These are phyloP conservation scores for Prionailurus viverrinus DNA, from an alignment of 2,113 vertebrate genomes.

Conservation along the genomic window DNA sequence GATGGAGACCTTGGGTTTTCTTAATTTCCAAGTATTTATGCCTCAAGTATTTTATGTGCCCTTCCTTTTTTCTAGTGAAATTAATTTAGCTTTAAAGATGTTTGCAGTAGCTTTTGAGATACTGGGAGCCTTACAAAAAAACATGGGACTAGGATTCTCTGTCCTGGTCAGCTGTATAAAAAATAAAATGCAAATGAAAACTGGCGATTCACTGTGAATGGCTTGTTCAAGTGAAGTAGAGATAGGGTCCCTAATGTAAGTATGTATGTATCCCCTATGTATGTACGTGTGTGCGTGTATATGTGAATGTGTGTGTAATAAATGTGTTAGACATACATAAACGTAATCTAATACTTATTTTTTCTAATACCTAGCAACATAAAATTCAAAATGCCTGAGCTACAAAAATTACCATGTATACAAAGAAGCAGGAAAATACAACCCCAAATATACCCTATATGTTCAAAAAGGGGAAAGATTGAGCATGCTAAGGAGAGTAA, in stretches of 20 bases:
- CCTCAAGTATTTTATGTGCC: not conserved
- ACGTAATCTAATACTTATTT: not conserved
- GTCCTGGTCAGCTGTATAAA: not conserved
- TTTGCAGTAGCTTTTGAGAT: not conserved
- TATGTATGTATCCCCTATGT: not conserved
- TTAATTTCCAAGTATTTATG: not conserved
- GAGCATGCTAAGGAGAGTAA: not conserved
- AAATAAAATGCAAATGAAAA: not conserved
- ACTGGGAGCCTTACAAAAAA: not conserved
- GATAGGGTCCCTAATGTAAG: too few relatives aligned
- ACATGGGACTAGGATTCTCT: not conserved
- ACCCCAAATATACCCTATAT: not conserved
- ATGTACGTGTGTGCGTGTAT: not conserved
- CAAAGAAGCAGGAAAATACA: not conserved
- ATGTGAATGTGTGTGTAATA: not conserved
- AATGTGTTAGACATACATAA: not conserved
- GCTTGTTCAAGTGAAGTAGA: not conserved
- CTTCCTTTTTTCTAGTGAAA: not conserved
- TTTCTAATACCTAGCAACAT: not conserved
- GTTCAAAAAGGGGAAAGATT: not conserved
- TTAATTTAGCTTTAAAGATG: conserved; percentile 27
- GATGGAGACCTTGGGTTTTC: not conserved
- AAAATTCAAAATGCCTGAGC: conserved; percentile 35
- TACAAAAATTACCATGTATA: not conserved
- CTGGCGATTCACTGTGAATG: not conserved